phyloP scores from a whole-genome alignment of 1,140 invertebrate genomes.

The Coptotermes formosanus region DNA sequence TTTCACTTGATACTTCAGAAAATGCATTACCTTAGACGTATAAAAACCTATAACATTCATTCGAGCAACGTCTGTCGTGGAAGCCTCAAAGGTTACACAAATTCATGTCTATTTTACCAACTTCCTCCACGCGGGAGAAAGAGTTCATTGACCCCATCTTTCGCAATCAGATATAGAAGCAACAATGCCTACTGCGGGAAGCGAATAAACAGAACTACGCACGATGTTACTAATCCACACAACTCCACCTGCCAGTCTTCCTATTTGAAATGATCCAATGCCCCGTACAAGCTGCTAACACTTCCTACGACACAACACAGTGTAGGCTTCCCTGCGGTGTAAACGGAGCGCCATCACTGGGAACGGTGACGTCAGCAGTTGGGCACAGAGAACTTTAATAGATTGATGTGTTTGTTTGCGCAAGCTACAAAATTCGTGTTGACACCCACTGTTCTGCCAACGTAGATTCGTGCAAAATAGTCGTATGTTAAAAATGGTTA shows the following conservation, averaged over 20 bases:
- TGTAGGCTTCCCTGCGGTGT: background rate
- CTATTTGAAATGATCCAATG: no score
- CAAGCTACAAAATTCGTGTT: background rate
- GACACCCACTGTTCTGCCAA: no score
- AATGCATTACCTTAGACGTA: no score
- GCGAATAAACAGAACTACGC: background rate
- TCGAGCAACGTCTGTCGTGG: no score
- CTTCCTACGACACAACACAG: background rate
- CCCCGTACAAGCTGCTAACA: background rate
- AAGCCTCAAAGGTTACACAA: no score
- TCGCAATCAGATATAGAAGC: background rate
- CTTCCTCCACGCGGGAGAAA: background rate
- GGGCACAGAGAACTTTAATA: background rate
- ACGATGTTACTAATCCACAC: background rate
- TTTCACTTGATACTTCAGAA: no score
- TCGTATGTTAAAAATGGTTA: no score
- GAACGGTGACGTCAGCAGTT: background rate
- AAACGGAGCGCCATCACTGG: background rate
- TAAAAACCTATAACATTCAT: no score
- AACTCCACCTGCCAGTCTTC: no score
- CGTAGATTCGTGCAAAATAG: no score
- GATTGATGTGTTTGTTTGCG: slow-evolving; percentile 1
- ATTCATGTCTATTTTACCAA: no score
- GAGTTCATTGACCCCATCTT: background rate
- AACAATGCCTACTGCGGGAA: background rate